These are phyloP conservation scores for Euthynnus affinis DNA, from an alignment of 2,797 vertebrate genomes.

Conservation along the genomic window DNA sequence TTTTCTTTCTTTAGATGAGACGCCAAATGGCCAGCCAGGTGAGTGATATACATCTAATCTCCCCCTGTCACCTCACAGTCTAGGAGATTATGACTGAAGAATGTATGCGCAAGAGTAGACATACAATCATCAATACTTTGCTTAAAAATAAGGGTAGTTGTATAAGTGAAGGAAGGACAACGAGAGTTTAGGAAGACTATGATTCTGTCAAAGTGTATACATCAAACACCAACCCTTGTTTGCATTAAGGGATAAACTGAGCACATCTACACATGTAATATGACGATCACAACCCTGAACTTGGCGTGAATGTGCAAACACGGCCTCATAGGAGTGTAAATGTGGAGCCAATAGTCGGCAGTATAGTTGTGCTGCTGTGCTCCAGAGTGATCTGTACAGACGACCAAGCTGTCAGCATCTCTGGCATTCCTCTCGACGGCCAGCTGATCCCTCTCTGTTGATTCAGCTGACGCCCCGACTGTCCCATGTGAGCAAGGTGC, in stretches of 20 bases:
- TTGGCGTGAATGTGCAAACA: slow-evolving; percentile 70
- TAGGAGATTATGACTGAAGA: slow-evolving; percentile 25
- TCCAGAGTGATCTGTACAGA: slow-evolving; percentile 49
- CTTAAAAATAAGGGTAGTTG: background rate
- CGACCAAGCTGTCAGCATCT: slow-evolving; percentile 66
- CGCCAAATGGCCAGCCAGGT: slow-evolving; percentile 83
- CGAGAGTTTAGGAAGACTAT: background rate
- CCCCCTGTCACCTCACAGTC: slow-evolving; percentile 31
- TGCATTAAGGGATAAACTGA: slow-evolving; percentile 1
- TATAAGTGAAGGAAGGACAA: background rate
- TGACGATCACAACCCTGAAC: slow-evolving; percentile 23
- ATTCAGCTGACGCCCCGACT: slow-evolving; percentile 80
- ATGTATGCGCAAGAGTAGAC: background rate
- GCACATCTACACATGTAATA: slow-evolving; percentile 31
- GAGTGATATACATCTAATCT: slow-evolving; percentile 69
- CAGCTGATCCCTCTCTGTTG: slow-evolving; percentile 83
- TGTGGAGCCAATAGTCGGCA: slow-evolving; percentile 61
- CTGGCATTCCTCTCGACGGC: slow-evolving; percentile 72
- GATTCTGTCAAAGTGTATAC: background rate
- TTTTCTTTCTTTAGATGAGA: slow-evolving; percentile 80
- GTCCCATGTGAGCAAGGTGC: slow-evolving; percentile 68
- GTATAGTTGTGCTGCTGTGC: slow-evolving; percentile 57
- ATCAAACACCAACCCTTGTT: slow-evolving; percentile 7
- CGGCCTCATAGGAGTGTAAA: slow-evolving; percentile 59
- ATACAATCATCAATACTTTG: background rate